Conservation (phyloP, 2,797 vertebrate species). For the Hippocampus kuda region DNA sequence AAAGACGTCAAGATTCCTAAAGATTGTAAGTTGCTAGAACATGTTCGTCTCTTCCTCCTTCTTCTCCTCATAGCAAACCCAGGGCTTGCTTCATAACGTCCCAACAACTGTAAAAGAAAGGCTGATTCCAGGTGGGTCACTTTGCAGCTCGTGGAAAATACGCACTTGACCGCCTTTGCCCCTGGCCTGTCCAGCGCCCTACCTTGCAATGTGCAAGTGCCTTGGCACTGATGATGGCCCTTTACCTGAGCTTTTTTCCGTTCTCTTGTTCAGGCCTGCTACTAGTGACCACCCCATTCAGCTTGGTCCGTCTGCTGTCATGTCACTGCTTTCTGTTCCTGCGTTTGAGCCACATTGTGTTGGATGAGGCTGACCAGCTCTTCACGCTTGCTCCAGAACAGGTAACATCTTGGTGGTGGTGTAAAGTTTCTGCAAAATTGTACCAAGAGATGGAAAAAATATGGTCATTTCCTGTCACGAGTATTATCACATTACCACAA, state of each 20-base stretch:
- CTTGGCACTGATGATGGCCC: neutral
- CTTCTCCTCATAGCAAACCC: too few species aligned
- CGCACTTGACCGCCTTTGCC: too few species aligned
- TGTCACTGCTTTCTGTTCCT: constrained; percentile 69
- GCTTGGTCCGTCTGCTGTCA: constrained; percentile 72
- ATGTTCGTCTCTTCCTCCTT: neutral
- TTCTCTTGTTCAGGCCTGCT: constrained; percentile 65
- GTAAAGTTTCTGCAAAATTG: neutral
- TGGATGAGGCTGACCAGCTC: constrained; percentile 77
- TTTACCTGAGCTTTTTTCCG: neutral
- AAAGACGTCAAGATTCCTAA: constrained; percentile 65
- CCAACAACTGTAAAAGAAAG: too few species aligned
- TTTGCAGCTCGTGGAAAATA: too few species aligned
- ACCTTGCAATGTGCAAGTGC: neutral
- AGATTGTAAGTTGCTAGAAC: constrained; percentile 66
- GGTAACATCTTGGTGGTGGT: constrained; percentile 52
- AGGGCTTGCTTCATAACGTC: too few species aligned
- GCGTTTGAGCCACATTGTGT: constrained; percentile 75
- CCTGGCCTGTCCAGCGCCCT: neutral
- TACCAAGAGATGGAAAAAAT: too few species aligned
- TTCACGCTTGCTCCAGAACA: constrained; percentile 69
- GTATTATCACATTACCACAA: too few species aligned
- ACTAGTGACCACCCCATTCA: constrained; percentile 78
- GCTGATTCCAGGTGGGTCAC: too few species aligned
- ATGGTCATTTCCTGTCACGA: too few species aligned